Evolutionary conservation across 2,113 vertebrate genomes (phyloP).

Genomic region (Connochaetes taurinus): DNA sequence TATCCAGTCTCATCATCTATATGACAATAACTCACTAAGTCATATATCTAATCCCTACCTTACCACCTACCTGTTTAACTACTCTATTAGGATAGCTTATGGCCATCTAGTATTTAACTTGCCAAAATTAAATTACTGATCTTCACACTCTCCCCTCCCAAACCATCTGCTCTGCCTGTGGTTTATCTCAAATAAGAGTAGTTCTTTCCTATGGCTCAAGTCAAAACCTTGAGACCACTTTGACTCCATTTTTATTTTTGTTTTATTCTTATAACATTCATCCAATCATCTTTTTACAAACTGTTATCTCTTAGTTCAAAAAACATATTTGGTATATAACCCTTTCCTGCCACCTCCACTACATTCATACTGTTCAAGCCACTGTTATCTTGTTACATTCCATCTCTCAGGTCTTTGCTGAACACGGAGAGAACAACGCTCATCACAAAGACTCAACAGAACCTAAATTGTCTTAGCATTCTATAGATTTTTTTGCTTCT

Average conservation of each 20-base stretch:
- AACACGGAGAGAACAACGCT: neutral
- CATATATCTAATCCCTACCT: neutral
- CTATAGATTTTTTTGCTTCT: neutral
- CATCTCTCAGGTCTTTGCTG: neutral
- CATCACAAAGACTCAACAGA: neutral
- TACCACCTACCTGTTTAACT: neutral
- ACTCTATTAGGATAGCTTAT: neutral
- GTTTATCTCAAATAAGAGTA: neutral
- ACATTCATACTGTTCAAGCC: neutral
- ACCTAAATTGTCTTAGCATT: neutral
- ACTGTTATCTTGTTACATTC: neutral
- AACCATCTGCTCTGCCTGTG: neutral
- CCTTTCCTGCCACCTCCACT: neutral
- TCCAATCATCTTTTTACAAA: neutral
- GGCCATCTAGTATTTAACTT: neutral
- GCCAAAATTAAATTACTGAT: neutral
- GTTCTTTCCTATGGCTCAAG: neutral
- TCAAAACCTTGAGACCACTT: neutral
- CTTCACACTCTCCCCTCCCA: neutral
- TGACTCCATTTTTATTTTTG: neutral
- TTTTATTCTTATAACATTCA: neutral
- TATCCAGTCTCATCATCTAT: neutral
- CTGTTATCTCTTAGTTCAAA: neutral
- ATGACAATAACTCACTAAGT: neutral
- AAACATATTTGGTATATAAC: neutral